Percentiles rank a stretch among this genome's conserved stretches.
Evolutionary conservation across 1,140 invertebrate species (phyloP).

Genomic region (Zaprionus taronus): DNA sequence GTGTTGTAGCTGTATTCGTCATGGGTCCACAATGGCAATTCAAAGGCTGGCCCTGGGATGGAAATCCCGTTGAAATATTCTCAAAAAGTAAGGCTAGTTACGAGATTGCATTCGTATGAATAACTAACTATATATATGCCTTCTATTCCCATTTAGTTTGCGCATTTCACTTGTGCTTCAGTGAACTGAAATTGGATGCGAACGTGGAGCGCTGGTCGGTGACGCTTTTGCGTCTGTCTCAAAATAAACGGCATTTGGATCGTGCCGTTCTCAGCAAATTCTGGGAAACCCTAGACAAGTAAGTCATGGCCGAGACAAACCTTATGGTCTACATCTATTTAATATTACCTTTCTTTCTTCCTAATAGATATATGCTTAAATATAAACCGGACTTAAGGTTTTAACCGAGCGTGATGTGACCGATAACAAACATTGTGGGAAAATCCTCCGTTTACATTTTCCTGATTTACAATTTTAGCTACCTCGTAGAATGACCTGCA

Average conservation of each 20-base stretch:
- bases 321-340: background rate
- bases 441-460: background rate
- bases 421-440: background rate
- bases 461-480: background rate
- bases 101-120: background rate
- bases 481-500: conserved; percentile 11
- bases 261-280: conserved; percentile 97
- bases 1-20: conserved; percentile 99
- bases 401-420: background rate
- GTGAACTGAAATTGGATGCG: conserved; percentile 96
- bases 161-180: conserved; percentile 99
- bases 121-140: background rate
- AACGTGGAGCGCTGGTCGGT: conserved; percentile 99
- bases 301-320: background rate
- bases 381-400: conserved; percentile 2
- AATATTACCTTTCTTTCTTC: background rate
- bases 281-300: conserved; percentile 99
- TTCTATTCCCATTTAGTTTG: conserved; percentile 88
- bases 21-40: conserved; percentile 99
- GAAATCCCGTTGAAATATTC: conserved; percentile 99
- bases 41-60: conserved; percentile 99
- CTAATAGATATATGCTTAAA: background rate
- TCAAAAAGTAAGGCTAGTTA: conserved; percentile 91
- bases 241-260: conserved; percentile 98
- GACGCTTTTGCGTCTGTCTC: conserved; percentile 95